phyloP scores from a whole-genome alignment of 1,140 invertebrate genomes.

The Caenorhabditis brenneri region DNA sequence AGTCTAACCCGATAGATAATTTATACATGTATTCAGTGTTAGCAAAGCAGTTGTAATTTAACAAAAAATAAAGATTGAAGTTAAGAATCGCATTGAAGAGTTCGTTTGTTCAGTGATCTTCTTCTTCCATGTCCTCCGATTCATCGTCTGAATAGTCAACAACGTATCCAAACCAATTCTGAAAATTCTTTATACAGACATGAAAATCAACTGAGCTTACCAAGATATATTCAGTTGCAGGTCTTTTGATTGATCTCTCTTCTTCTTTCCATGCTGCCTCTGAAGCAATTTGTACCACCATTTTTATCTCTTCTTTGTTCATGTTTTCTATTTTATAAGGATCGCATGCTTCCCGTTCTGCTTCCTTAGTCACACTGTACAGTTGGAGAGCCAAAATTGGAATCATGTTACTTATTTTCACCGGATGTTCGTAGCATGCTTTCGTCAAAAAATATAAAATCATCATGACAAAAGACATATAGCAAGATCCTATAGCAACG shows the following conservation, averaged over 20 bases:
- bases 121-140: neutral
- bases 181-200: neutral
- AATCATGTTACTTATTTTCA: neutral
- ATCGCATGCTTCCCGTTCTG: neutral
- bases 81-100: too few species aligned
- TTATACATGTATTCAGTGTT: too few species aligned
- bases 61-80: too few species aligned
- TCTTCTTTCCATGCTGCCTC: neutral
- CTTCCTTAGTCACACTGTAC: neutral
- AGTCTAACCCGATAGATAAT: too few species aligned
- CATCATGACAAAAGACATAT: neutral
- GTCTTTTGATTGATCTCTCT: neutral
- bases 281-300: neutral
- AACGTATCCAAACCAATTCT: slow-evolving; percentile 1
- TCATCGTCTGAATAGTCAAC: neutral
- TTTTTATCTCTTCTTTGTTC: neutral
- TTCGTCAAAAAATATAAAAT: neutral
- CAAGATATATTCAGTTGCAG: neutral
- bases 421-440: neutral
- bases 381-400: neutral
- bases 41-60: too few species aligned
- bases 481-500: neutral
- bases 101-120: neutral
- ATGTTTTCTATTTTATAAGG: neutral
- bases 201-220: neutral